Conservation (phyloP, 2,888 invertebrate genomes). For the Zygogramma bicolorata region DNA sequence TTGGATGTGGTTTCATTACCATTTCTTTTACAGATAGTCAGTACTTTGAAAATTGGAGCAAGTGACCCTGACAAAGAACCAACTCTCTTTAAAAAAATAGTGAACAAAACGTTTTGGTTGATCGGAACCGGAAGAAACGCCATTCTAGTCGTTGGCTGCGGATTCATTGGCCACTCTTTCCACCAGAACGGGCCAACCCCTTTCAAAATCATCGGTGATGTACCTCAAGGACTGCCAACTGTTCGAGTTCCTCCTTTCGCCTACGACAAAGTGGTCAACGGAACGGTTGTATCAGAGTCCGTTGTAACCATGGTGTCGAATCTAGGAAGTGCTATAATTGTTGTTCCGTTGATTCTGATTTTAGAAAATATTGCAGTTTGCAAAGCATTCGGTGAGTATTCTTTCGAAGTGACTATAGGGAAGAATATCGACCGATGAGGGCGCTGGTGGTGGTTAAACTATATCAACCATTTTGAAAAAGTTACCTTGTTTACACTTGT, state of each 20-base stretch:
- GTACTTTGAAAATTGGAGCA: slow-evolving; percentile 75
- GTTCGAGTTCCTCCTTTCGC: slow-evolving; percentile 77
- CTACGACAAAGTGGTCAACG: slow-evolving; percentile 68
- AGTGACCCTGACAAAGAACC: slow-evolving; percentile 65
- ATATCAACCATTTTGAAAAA: too few species aligned
- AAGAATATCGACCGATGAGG: too few species aligned
- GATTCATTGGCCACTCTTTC: slow-evolving; percentile 77
- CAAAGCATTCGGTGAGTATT: slow-evolving; percentile 86
- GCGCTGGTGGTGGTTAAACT: too few species aligned
- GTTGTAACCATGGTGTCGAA: slow-evolving; percentile 84
- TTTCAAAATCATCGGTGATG: slow-evolving; percentile 78
- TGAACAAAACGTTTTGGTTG: slow-evolving; percentile 80
- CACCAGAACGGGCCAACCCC: slow-evolving; percentile 70
- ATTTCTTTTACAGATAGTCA: slow-evolving; percentile 72
- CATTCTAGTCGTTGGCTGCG: slow-evolving; percentile 82
- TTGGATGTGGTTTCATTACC: too few species aligned
- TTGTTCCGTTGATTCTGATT: slow-evolving; percentile 88
- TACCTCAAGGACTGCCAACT: slow-evolving; percentile 81
- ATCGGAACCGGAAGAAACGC: slow-evolving; percentile 87
- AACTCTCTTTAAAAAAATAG: slow-evolving; percentile 61
- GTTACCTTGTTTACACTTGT: too few species aligned
- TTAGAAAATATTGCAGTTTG: slow-evolving; percentile 94
- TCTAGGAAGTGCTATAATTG: slow-evolving; percentile 86
- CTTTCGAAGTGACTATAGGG: too few species aligned
- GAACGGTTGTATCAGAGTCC: slow-evolving; percentile 60